phyloP scores from a whole-genome alignment of 2,888 invertebrate genomes.

The Zhengitettix transpicula region DNA sequence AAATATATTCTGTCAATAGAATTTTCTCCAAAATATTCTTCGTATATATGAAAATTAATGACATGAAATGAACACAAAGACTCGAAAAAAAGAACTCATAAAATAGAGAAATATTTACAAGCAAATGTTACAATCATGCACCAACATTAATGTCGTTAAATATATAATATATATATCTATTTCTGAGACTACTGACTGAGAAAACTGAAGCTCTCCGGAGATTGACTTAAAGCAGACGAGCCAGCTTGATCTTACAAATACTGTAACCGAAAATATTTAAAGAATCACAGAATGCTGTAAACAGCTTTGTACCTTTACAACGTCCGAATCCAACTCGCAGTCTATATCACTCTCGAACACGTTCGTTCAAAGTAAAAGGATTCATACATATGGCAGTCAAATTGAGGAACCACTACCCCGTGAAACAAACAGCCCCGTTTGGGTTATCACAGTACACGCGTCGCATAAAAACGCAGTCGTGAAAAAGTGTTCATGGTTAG shows the following conservation, averaged over 20 bases:
- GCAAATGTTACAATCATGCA: neutral
- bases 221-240: neutral
- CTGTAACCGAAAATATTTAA: conserved; percentile 5
- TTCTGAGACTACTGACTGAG: neutral
- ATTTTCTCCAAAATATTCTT: no score
- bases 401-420: conserved; percentile 3
- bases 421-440: conserved; percentile 10
- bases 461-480: no score
- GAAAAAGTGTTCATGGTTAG: no score
- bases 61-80: no score
- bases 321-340: conserved; percentile 2
- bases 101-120: neutral
- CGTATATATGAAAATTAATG: no score
- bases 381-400: conserved; percentile 7
- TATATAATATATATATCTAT: neutral
- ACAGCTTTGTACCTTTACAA: conserved; percentile 11
- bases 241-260: conserved; percentile 2
- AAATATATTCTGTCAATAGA: no score
- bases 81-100: no score
- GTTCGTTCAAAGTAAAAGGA: conserved; percentile 1
- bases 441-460: conserved; percentile 4
- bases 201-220: neutral
- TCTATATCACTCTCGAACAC: conserved; percentile 1
- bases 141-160: neutral
- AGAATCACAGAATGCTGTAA: conserved; percentile 12